Percentiles rank a stretch among this genome's conserved stretches.
phyloP scores from a whole-genome alignment of 2,113 vertebrate genomes.

The Lanius collurio region DNA sequence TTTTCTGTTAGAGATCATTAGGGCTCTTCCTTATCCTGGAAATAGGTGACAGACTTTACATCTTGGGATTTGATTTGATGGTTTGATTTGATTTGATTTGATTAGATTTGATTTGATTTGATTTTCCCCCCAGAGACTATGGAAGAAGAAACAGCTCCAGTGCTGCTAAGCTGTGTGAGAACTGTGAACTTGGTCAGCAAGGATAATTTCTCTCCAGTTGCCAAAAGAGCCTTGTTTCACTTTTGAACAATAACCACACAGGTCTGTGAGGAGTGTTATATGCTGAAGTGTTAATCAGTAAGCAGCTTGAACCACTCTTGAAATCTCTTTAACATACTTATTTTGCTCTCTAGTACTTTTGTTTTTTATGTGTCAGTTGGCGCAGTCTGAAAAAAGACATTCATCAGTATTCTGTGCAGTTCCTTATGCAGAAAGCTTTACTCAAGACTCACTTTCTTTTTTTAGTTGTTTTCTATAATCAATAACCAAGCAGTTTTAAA shows the following conservation, averaged over 20 bases:
- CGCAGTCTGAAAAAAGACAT: constrained; percentile 64
- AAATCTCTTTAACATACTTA: constrained; percentile 69
- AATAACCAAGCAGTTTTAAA: constrained; percentile 15
- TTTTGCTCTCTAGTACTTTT: constrained; percentile 63
- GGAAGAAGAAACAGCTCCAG: neutral
- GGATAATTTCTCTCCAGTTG: constrained; percentile 62
- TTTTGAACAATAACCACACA: constrained; percentile 65
- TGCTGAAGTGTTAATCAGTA: constrained; percentile 75
- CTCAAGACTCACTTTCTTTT: constrained; percentile 46
- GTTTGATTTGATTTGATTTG: neutral
- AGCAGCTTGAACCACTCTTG: constrained; percentile 70
- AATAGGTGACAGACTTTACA: constrained; percentile 15
- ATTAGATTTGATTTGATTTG: neutral
- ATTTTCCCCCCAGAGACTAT: neutral
- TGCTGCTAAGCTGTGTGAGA: constrained; percentile 69
- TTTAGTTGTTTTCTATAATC: constrained; percentile 50
- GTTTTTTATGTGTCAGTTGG: constrained; percentile 68
- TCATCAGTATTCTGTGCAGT: constrained; percentile 74
- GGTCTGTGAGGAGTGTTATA: constrained; percentile 57
- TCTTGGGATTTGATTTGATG: neutral
- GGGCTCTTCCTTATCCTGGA: constrained; percentile 10
- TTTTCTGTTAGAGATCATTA: neutral
- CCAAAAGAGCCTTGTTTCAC: constrained; percentile 71
- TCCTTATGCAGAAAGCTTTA: constrained; percentile 50
- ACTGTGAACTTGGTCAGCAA: constrained; percentile 59